These are phyloP conservation scores for Helicolenus hilgendorfi DNA, from an alignment of 2,797 vertebrate species.

Conservation along the genomic window DNA sequence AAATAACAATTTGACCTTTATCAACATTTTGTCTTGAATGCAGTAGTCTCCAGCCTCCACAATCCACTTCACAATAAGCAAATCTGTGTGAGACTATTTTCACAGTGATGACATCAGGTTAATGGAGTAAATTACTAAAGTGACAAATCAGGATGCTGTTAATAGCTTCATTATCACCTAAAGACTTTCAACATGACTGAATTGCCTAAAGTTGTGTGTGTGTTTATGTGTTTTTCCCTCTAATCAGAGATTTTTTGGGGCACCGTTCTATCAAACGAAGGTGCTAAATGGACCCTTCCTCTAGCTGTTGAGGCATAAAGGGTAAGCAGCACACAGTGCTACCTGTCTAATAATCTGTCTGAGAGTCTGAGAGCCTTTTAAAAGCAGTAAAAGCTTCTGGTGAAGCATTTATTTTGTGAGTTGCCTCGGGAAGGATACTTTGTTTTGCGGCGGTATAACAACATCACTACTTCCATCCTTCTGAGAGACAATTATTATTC, in stretches of 20 bases:
- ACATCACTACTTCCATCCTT: neutral
- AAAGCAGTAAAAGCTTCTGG: neutral
- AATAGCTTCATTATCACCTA: neutral
- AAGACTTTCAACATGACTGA: neutral
- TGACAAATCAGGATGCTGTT: neutral
- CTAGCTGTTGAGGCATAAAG: conserved; percentile 22
- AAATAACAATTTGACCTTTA: conserved; percentile 63
- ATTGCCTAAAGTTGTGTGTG: neutral
- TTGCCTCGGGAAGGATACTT: neutral
- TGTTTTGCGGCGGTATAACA: neutral
- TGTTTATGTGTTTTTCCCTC: neutral
- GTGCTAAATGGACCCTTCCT: neutral
- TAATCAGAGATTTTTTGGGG: neutral
- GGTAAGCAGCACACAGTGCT: neutral
- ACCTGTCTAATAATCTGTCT: neutral
- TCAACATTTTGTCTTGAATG: conserved; percentile 20
- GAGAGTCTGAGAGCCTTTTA: neutral
- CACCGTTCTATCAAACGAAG: neutral
- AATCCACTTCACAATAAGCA: neutral
- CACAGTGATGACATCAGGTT: neutral
- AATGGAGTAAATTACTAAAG: neutral
- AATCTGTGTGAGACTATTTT: neutral
- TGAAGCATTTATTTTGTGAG: neutral
- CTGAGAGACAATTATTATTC: neutral
- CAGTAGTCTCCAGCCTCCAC: neutral